Evolutionary conservation across 1,140 invertebrate species (phyloP).

Genomic region (Neoseiulus cucumeris): DNA sequence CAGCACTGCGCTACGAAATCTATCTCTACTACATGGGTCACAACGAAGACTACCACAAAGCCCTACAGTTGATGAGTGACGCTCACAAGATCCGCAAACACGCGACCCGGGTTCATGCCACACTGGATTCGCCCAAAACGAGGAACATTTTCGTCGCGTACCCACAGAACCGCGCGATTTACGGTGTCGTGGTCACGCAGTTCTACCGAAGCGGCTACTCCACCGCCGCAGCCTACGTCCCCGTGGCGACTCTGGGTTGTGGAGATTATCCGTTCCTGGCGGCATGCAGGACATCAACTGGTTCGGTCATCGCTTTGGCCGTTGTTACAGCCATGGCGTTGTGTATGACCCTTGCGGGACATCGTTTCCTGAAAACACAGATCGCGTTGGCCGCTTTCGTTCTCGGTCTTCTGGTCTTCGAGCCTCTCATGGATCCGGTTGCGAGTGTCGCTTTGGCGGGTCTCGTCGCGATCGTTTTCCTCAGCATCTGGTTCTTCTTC

Average conservation of each 20-base stretch:
- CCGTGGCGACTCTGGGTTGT: background rate
- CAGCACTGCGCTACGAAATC: background rate
- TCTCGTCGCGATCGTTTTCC: background rate
- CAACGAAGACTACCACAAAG: conserved; percentile 4
- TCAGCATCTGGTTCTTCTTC: conserved; percentile 1
- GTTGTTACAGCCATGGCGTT: background rate
- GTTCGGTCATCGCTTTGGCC: background rate
- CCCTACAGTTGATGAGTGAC: conserved; percentile 3
- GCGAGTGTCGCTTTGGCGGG: background rate
- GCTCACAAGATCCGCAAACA: background rate
- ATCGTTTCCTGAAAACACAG: conserved; percentile 6
- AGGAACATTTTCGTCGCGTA: background rate
- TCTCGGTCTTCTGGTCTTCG: background rate
- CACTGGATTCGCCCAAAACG: background rate
- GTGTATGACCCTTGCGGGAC: background rate
- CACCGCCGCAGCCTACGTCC: background rate
- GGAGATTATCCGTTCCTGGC: background rate
- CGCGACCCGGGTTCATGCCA: background rate
- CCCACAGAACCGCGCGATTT: background rate
- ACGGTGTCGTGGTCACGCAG: background rate
- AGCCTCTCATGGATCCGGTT: background rate
- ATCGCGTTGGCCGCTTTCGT: background rate
- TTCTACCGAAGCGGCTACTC: background rate
- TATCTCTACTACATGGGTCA: background rate
- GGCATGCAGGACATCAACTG: background rate